A percentile compares a stretch with the other conserved stretches of the same genome.
These are phyloP conservation scores for Dugesia japonica DNA, from an alignment of 2,888 invertebrate species.

Conservation along the genomic window DNA sequence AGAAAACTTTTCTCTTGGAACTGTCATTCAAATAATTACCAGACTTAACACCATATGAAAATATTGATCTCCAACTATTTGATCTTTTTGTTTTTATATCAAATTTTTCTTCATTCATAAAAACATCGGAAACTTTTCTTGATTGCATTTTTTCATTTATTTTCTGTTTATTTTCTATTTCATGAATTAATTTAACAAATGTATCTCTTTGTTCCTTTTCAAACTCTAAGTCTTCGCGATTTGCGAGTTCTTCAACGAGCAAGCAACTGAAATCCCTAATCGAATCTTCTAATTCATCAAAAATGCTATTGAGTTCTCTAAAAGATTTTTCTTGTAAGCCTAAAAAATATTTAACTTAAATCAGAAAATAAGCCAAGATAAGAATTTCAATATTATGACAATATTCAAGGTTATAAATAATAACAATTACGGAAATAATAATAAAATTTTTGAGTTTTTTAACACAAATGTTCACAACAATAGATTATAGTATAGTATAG, in stretches of 20 bases:
- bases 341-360: too few relatives aligned
- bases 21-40: neutral
- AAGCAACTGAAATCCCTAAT: slow-evolving; percentile 29
- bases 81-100: neutral
- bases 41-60: neutral
- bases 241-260: slow-evolving; percentile 32
- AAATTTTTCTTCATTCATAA: neutral
- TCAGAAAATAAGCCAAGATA: too few relatives aligned
- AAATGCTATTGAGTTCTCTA: slow-evolving; percentile 25
- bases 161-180: slow-evolving; percentile 22
- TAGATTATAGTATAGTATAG: too few relatives aligned
- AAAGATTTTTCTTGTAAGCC: neutral
- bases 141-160: neutral
- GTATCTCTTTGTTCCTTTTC: slow-evolving; percentile 33
- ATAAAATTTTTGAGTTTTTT: too few relatives aligned
- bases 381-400: too few relatives aligned
- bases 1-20: neutral
- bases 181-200: slow-evolving; percentile 31
- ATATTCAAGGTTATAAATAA: too few relatives aligned
- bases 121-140: neutral
- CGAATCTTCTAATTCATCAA: slow-evolving; percentile 29
- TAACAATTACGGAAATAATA: too few relatives aligned
- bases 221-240: slow-evolving; percentile 31
- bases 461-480: too few relatives aligned
- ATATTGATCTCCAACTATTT: slow-evolving; percentile 7